phyloP scores from a whole-genome alignment of 1,140 invertebrate genomes.

The Pinna nobilis region DNA sequence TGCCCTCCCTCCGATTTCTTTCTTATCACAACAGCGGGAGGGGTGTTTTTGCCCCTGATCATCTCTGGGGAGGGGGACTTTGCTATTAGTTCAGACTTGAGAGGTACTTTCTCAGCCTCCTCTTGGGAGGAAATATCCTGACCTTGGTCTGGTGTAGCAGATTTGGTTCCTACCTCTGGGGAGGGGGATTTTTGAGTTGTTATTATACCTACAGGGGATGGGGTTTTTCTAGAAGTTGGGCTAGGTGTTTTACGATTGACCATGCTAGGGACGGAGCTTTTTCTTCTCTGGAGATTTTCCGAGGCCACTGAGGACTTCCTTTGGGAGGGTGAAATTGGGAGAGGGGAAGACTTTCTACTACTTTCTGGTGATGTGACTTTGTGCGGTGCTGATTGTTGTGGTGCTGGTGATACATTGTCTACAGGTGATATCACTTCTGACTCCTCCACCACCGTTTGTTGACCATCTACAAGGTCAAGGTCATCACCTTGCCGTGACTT shows the following conservation, averaged over 20 bases:
- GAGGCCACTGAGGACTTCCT: neutral
- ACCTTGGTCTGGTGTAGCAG: neutral
- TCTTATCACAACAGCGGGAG: conserved; percentile 1
- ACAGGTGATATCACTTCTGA: neutral
- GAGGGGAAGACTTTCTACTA: neutral
- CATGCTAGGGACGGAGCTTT: neutral
- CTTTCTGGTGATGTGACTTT: neutral
- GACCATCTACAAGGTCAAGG: neutral
- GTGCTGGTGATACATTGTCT: neutral
- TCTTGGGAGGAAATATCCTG: neutral
- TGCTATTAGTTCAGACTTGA: conserved; percentile 1
- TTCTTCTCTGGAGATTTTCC: neutral
- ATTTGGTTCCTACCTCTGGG: neutral
- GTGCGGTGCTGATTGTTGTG: neutral
- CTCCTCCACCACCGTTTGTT: neutral
- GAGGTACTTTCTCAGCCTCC: neutral
- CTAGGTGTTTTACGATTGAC: neutral
- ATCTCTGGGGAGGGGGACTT: neutral
- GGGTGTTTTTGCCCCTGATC: conserved; percentile 5
- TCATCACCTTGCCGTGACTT: neutral
- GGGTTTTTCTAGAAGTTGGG: neutral
- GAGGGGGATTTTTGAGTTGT: conserved; percentile 6
- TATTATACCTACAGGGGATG: neutral
- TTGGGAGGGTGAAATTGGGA: neutral
- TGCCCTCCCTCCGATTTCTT: neutral